Evolutionary conservation across 2,888 invertebrate species (phyloP).

Genomic region (Imbricaverruca yamaguchii): DNA sequence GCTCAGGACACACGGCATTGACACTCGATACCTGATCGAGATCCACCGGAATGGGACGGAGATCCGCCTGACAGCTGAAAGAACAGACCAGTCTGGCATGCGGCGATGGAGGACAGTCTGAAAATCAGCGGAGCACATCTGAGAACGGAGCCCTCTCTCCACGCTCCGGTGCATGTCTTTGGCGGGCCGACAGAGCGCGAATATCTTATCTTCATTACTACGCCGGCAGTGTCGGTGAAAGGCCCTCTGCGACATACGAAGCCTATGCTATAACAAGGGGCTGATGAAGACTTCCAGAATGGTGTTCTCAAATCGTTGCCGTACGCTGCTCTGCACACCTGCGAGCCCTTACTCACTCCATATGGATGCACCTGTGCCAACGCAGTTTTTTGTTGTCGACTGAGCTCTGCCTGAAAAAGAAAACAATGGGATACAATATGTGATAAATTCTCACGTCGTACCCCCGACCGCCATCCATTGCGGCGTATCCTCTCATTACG

Average conservation of each 20-base stretch:
- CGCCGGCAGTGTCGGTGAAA: background rate
- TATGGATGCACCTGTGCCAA: background rate
- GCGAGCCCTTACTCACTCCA: background rate
- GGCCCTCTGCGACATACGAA: background rate
- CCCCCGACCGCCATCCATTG: background rate
- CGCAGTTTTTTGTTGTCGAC: background rate
- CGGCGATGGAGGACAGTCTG: too few species aligned
- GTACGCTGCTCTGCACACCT: background rate
- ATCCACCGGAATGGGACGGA: too few species aligned
- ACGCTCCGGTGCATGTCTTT: background rate
- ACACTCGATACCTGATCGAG: too few species aligned
- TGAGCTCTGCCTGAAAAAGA: background rate
- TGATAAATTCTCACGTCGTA: slow-evolving; percentile 14
- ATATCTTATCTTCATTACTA: background rate
- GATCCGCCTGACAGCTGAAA: too few species aligned
- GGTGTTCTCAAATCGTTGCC: background rate
- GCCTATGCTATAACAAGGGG: background rate
- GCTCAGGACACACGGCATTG: too few species aligned
- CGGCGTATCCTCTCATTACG: slow-evolving; percentile 7
- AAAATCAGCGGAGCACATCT: too few species aligned
- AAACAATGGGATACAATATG: background rate
- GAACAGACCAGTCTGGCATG: too few species aligned
- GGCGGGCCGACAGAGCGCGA: background rate
- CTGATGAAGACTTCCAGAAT: background rate
- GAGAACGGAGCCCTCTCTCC: background rate